Conservation (phyloP, 2,113 vertebrate genomes). For the Corydoras maculifer region DNA sequence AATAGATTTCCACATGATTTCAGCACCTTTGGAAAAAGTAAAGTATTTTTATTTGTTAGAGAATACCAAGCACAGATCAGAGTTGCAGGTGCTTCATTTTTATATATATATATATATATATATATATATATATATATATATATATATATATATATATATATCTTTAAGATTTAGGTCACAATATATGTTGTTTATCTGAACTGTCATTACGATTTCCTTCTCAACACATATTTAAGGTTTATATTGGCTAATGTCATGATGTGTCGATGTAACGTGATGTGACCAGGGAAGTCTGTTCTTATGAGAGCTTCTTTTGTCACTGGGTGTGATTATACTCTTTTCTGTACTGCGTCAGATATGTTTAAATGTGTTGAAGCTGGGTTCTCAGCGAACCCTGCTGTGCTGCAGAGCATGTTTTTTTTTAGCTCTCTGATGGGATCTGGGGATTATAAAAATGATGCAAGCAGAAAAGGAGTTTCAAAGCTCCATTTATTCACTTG, state of each 20-base stretch:
- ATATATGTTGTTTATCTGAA: too few relatives aligned
- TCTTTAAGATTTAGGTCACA: too few relatives aligned
- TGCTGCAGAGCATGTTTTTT: conserved; percentile 16
- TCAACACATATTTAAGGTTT: background rate
- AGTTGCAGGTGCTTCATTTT: background rate
- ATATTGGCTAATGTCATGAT: background rate
- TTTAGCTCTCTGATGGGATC: conserved; percentile 26
- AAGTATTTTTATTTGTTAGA: too few relatives aligned
- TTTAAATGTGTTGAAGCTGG: background rate
- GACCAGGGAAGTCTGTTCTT: too few relatives aligned
- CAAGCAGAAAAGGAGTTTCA: conserved; percentile 6
- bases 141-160: too few relatives aligned
- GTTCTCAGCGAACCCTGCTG: conserved; percentile 1
- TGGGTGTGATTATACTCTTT: conserved; percentile 11
- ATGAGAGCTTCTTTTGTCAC: too few relatives aligned
- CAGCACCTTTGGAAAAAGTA: too few relatives aligned
- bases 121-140: too few relatives aligned
- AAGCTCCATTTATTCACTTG: background rate
- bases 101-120: too few relatives aligned
- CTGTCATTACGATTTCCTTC: too few relatives aligned
- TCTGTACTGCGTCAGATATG: background rate
- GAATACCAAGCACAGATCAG: background rate
- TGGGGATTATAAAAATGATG: conserved; percentile 24
- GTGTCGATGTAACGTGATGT: background rate
- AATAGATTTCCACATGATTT: too few relatives aligned